Conservation (phyloP, 2,113 vertebrate species). For the Macaca mulatta region DNA sequence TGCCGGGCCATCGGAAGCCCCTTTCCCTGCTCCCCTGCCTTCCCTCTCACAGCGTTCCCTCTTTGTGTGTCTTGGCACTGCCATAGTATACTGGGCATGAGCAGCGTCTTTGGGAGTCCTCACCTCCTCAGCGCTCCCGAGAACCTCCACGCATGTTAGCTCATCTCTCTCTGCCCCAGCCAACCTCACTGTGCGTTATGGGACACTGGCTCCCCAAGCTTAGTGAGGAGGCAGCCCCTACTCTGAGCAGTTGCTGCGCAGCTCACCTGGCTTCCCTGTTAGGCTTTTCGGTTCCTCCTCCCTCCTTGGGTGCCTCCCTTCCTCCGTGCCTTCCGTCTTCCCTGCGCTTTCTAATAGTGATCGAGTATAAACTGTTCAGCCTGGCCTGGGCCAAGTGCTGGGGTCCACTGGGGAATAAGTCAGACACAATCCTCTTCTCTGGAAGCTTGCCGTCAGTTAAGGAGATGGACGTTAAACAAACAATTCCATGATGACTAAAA, state of each 20-base stretch:
- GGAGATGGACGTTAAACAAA: neutral
- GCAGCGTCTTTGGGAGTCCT: too few species aligned
- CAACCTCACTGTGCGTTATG: accelerated
- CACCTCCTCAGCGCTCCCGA: accelerated
- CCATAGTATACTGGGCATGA: neutral
- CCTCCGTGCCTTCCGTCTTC: neutral
- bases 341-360: neutral
- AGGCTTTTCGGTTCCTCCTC: neutral
- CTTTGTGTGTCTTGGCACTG: accelerated
- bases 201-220: neutral
- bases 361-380: neutral
- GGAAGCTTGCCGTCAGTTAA: neutral
- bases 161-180: neutral
- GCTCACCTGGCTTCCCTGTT: neutral
- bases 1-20: neutral
- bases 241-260: neutral
- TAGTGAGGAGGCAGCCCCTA: neutral
- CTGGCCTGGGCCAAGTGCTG: neutral
- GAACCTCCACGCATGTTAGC: neutral
- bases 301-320: neutral
- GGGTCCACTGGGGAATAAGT: neutral
- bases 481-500: neutral
- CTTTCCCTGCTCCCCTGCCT: neutral
- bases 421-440: neutral
- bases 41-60: neutral